These are phyloP conservation scores for Calliphora vicina DNA, from an alignment of 1,140 invertebrate genomes.

Conservation along the genomic window DNA sequence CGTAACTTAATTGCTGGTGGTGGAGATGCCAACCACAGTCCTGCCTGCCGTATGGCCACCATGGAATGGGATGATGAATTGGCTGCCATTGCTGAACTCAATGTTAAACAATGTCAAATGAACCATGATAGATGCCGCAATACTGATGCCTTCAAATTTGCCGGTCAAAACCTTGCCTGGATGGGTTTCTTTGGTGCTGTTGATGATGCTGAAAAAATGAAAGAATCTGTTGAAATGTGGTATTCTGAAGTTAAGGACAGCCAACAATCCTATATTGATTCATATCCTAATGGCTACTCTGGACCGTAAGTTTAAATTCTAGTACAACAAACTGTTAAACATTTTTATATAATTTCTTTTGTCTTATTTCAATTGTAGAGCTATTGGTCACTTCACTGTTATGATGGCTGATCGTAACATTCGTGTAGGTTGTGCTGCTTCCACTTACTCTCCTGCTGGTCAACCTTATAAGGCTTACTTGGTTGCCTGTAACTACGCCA, in stretches of 20 bases:
- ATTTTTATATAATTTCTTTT: not conserved
- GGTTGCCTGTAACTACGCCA: slow-evolving; percentile 40
- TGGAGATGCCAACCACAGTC: slow-evolving; percentile 38
- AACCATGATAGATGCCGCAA: slow-evolving; percentile 54
- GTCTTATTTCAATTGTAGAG: not conserved
- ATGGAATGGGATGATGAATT: slow-evolving; percentile 57
- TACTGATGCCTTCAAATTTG: slow-evolving; percentile 49
- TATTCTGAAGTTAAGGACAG: slow-evolving; percentile 37
- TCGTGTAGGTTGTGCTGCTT: slow-evolving; percentile 51
- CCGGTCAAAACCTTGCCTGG: slow-evolving; percentile 58
- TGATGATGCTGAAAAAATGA: not conserved
- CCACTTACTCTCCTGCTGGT: not conserved
- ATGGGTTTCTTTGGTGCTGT: slow-evolving; percentile 42
- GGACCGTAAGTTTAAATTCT: slow-evolving; percentile 13
- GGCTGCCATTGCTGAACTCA: slow-evolving; percentile 50
- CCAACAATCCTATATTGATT: not conserved
- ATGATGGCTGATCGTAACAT: slow-evolving; percentile 54
- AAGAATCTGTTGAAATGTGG: slow-evolving; percentile 31
- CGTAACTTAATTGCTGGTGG: slow-evolving; percentile 52
- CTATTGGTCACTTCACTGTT: slow-evolving; percentile 57
- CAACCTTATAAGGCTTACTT: not conserved
- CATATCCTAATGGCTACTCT: not conserved
- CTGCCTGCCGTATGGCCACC: slow-evolving; percentile 57
- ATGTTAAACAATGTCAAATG: slow-evolving; percentile 52
- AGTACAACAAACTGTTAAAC: not conserved